Evolutionary conservation across 1,140 invertebrate genomes (phyloP).

Genomic region (Aphidius gifuensis): DNA sequence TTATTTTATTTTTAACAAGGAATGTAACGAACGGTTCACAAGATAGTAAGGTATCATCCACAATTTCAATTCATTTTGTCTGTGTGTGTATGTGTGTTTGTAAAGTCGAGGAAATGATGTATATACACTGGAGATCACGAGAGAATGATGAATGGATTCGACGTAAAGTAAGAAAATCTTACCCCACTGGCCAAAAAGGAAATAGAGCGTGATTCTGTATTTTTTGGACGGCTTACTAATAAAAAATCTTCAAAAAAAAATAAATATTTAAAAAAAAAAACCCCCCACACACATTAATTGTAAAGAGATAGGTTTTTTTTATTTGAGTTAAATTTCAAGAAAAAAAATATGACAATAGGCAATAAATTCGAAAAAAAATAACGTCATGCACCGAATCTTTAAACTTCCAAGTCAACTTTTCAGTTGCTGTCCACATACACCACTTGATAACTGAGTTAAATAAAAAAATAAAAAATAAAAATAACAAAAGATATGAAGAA

Average conservation of each 20-base stretch:
- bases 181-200: slow-evolving; percentile 10
- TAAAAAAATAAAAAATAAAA: slow-evolving; percentile 2
- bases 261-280: background rate
- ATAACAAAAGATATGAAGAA: background rate
- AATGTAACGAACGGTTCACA: slow-evolving; percentile 12
- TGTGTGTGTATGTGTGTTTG: slow-evolving; percentile 4
- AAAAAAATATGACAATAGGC: background rate
- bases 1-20: background rate
- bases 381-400: slow-evolving; percentile 3
- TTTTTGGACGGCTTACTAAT: slow-evolving; percentile 13
- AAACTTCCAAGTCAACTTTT: slow-evolving; percentile 15
- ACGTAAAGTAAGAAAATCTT: slow-evolving; percentile 22
- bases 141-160: slow-evolving; percentile 24
- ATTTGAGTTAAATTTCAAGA: too few relatives aligned
- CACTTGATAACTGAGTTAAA: background rate
- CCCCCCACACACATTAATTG: background rate
- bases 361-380: slow-evolving; percentile 2
- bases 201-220: slow-evolving; percentile 22
- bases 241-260: background rate
- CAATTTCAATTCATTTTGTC: slow-evolving; percentile 15
- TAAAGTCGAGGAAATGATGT: slow-evolving; percentile 4
- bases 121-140: slow-evolving; percentile 13
- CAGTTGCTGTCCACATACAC: background rate
- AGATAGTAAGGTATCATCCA: slow-evolving; percentile 19
- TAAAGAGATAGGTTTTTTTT: too few relatives aligned